These are phyloP conservation scores for Lasius platythorax DNA, from an alignment of 2,888 invertebrate genomes.

Conservation along the genomic window DNA sequence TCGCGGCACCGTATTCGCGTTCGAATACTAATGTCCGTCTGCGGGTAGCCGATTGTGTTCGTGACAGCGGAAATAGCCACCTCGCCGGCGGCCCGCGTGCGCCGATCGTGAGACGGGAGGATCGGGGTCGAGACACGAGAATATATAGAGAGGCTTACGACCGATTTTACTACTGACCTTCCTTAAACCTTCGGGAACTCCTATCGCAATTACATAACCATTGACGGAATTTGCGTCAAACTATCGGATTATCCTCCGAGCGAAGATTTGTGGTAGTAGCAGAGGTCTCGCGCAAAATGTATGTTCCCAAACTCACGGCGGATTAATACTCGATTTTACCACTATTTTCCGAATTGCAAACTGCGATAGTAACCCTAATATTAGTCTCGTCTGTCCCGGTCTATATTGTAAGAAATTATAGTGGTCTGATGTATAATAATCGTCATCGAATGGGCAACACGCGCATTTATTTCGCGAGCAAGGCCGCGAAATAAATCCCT, in stretches of 20 bases:
- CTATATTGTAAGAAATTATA: neutral
- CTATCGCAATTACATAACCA: slow-evolving; percentile 10
- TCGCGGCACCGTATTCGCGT: slow-evolving; percentile 59
- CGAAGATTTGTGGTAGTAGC: neutral
- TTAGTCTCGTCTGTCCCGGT: neutral
- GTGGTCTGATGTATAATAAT: slow-evolving; percentile 13
- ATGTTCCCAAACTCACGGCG: neutral
- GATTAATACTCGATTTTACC: slow-evolving; percentile 7
- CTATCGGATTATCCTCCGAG: slow-evolving; percentile 10
- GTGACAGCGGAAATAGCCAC: slow-evolving; percentile 72
- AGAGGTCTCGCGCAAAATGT: neutral
- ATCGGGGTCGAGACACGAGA: slow-evolving; percentile 49
- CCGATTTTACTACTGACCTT: slow-evolving; percentile 38
- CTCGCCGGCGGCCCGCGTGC: slow-evolving; percentile 44
- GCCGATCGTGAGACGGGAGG: slow-evolving; percentile 55
- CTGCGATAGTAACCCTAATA: neutral
- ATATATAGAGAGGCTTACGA: neutral
- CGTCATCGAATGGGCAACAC: neutral
- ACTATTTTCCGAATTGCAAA: slow-evolving; percentile 1
- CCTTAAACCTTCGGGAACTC: slow-evolving; percentile 11
- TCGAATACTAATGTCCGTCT: slow-evolving; percentile 75
- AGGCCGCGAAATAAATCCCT: slow-evolving; percentile 56
- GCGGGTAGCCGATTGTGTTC: slow-evolving; percentile 62
- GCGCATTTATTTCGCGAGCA: slow-evolving; percentile 16
- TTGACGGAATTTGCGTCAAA: neutral